These are phyloP conservation scores for Tipula unca DNA, from an alignment of 2,888 invertebrate species.

Conservation along the genomic window DNA sequence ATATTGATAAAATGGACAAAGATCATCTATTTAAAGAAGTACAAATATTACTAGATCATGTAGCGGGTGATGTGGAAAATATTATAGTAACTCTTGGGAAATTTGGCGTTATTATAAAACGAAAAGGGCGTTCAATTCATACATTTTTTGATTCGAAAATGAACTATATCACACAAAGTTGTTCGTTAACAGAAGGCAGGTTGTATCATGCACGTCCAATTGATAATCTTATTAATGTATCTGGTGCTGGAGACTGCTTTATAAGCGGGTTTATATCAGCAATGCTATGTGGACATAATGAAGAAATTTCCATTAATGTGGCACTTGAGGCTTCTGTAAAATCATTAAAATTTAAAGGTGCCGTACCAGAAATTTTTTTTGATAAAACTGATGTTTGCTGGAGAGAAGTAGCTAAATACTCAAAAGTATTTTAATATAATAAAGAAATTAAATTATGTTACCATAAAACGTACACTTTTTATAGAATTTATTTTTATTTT, in stretches of 20 bases:
- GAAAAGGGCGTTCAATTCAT: conserved; percentile 26
- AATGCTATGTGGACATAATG: conserved; percentile 46
- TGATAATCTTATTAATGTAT: conserved; percentile 55
- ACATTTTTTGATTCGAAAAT: conserved; percentile 25
- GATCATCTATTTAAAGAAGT: conserved; percentile 32
- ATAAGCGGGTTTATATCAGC: conserved; percentile 61
- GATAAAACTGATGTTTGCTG: conserved; percentile 25
- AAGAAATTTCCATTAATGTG: conserved; percentile 51
- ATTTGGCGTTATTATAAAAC: conserved; percentile 48
- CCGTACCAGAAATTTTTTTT: conserved; percentile 48
- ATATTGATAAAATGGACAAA: conserved; percentile 17
- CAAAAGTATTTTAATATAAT: not conserved
- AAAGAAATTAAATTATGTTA: no score
- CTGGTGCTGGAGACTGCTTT: conserved; percentile 77
- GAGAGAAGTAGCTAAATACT: not conserved
- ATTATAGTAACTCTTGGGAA: conserved; percentile 55
- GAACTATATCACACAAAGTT: conserved; percentile 24
- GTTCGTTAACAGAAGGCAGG: conserved; percentile 28
- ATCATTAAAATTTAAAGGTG: conserved; percentile 49
- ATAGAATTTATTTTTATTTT: no score
- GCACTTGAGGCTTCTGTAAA: conserved; percentile 54
- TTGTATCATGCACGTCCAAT: conserved; percentile 43
- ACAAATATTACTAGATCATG: conserved; percentile 34
- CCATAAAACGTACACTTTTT: no score
- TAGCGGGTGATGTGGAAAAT: conserved; percentile 47